Conservation (phyloP, 2,797 vertebrate species). For the Pempheris klunzingeri region DNA sequence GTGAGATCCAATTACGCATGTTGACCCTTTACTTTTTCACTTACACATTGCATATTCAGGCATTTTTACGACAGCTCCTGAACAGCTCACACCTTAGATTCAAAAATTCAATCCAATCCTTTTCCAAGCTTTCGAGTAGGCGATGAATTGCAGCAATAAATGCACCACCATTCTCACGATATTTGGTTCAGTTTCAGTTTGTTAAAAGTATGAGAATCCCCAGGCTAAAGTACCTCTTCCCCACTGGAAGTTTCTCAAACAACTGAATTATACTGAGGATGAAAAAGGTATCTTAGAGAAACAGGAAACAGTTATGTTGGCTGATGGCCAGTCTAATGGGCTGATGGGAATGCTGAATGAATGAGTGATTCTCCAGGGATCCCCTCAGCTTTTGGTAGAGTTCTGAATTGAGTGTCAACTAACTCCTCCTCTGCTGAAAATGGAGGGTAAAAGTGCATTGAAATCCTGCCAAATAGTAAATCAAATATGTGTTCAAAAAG, state of each 20-base stretch:
- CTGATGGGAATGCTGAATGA: conserved; percentile 84
- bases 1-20: conserved; percentile 77
- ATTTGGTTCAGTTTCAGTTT: conserved; percentile 65
- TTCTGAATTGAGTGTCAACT: conserved; percentile 82
- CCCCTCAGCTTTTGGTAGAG: conserved; percentile 71
- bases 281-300: conserved; percentile 81
- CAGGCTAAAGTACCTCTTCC: conserved; percentile 64
- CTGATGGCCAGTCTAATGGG: conserved; percentile 85
- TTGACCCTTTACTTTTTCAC: conserved; percentile 75
- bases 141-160: conserved; percentile 68
- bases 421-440: conserved; percentile 80
- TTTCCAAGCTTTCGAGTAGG: conserved; percentile 41
- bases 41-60: conserved; percentile 50
- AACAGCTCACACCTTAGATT: conserved; percentile 42
- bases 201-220: conserved; percentile 69
- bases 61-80: conserved; percentile 54
- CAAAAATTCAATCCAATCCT: conserved; percentile 61
- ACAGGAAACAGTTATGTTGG: conserved; percentile 83
- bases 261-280: conserved; percentile 79
- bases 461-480: conserved; percentile 85
- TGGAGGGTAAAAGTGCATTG: conserved; percentile 82
- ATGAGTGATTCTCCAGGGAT: conserved; percentile 78
- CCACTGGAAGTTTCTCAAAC: conserved; percentile 73
- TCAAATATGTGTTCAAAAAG: conserved; percentile 84
- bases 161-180: conserved; percentile 58